Conservation (phyloP, 2,113 vertebrate genomes). For the Tachysurus fulvidraco region DNA sequence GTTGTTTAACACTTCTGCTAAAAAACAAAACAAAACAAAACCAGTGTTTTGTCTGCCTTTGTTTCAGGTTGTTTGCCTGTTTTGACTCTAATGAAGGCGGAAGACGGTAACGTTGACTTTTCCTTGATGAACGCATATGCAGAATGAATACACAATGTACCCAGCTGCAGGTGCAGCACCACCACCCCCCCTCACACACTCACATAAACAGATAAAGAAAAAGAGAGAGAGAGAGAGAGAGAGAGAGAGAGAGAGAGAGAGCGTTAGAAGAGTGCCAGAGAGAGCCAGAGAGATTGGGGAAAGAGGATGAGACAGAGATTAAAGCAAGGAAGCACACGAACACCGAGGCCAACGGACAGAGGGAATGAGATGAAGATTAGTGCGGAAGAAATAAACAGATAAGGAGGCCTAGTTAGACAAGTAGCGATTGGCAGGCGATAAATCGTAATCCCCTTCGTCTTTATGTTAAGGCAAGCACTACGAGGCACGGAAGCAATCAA, state of each 20-base stretch:
- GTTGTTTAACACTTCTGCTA: conserved; percentile 16
- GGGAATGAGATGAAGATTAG: conserved; percentile 49
- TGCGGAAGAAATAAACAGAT: conserved; percentile 65
- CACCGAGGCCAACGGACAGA: conserved; percentile 25
- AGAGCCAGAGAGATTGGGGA: conserved; percentile 22
- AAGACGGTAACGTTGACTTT: conserved; percentile 46
- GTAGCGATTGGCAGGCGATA: conserved; percentile 58
- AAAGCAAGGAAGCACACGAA: conserved; percentile 62
- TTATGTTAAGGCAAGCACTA: conserved; percentile 28
- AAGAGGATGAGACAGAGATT: conserved; percentile 55
- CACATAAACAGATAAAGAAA: not conserved
- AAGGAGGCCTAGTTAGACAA: conserved; percentile 57
- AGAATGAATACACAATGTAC: conserved; percentile 46
- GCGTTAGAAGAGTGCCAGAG: conserved; percentile 52
- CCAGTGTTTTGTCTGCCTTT: conserved; percentile 6
- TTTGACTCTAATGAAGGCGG: conserved; percentile 24
- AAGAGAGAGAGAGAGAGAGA: not conserved
- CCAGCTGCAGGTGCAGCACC: conserved; percentile 4
- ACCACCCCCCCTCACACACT: not conserved
- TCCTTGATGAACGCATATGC: conserved; percentile 46
- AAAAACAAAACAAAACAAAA: not conserved
- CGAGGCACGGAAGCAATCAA: conserved; percentile 40
- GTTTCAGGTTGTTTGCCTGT: conserved; percentile 15
- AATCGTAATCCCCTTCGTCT: conserved; percentile 54
- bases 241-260: conserved; percentile 13